Conservation (phyloP, 1,140 invertebrate species). For the Penaeus vannamei region DNA sequence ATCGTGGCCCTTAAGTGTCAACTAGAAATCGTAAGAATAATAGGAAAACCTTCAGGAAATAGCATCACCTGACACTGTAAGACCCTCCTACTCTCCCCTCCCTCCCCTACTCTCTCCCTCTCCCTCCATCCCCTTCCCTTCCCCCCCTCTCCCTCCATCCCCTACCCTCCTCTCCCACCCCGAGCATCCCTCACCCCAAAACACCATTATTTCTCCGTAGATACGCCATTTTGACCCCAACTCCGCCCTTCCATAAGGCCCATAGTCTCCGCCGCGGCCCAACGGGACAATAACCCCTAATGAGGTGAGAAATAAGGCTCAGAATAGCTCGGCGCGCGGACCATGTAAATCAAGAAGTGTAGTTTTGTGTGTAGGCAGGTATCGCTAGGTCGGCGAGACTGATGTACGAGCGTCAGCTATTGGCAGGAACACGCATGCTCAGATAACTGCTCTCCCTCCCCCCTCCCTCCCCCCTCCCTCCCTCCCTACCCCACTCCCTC, state of each 20-base stretch:
- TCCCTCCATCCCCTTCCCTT: too few relatives aligned
- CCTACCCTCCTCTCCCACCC: too few relatives aligned
- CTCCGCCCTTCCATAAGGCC: conserved; percentile 13
- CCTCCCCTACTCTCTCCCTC: background rate
- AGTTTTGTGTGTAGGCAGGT: conserved; percentile 51
- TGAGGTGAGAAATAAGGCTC: conserved; percentile 40
- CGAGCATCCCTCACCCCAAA: too few relatives aligned
- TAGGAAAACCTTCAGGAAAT: conserved; percentile 56
- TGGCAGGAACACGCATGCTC: conserved; percentile 61
- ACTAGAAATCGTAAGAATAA: conserved; percentile 61
- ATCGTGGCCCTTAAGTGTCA: conserved; percentile 54
- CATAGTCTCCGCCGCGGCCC: conserved; percentile 13
- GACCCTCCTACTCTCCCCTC: background rate
- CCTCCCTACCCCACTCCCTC: too few relatives aligned
- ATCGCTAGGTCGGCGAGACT: conserved; percentile 27
- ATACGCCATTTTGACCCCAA: conserved; percentile 50
- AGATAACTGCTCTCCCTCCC: conserved; percentile 36
- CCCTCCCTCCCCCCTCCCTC: too few relatives aligned
- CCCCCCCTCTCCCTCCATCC: too few relatives aligned
- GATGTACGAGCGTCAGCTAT: conserved; percentile 58
- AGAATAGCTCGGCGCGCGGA: background rate
- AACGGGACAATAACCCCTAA: conserved; percentile 43
- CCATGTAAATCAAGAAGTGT: conserved; percentile 57
- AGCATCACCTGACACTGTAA: conserved; percentile 52
- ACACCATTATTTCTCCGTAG: background rate